Conservation (phyloP, 2,888 invertebrate species). For the Aricia artaxerxes region DNA sequence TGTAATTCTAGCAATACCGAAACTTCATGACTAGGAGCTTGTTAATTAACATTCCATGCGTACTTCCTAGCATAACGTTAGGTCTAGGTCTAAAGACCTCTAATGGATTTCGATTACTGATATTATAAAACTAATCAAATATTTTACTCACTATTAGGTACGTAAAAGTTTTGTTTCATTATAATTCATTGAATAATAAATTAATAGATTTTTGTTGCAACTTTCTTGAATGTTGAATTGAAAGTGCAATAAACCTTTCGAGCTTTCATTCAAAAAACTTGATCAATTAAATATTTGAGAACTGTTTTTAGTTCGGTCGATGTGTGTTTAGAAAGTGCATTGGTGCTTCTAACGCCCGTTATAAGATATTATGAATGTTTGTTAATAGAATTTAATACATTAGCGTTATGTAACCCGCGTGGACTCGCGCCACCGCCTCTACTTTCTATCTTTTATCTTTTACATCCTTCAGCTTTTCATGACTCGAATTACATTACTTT, state of each 20-base stretch:
- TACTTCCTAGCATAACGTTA: neutral
- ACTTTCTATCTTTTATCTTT: conserved; percentile 21
- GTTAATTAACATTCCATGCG: conserved; percentile 1
- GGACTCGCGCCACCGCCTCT: neutral
- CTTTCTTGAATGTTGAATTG: neutral
- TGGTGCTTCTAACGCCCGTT: neutral
- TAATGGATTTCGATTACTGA: neutral
- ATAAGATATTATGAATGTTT: conserved; percentile 23
- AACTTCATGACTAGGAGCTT: neutral
- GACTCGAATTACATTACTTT: neutral
- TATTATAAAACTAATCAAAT: neutral
- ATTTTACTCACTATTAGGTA: neutral
- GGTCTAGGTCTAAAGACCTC: neutral
- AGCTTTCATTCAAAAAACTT: conserved; percentile 4
- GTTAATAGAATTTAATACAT: conserved; percentile 16
- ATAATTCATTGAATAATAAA: neutral
- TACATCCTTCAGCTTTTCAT: conserved; percentile 5
- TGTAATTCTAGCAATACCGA: neutral
- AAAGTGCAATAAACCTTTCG: neutral
- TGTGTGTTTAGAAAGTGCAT: conserved; percentile 25
- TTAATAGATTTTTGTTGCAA: neutral
- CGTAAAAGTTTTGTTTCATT: neutral
- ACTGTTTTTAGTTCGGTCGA: conserved; percentile 11
- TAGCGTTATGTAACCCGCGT: conserved; percentile 2
- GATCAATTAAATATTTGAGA: neutral